phyloP scores from a whole-genome alignment of 30 jellyfish, hydroid and myxozoan species.

The Haliclystus octoradiatus region DNA sequence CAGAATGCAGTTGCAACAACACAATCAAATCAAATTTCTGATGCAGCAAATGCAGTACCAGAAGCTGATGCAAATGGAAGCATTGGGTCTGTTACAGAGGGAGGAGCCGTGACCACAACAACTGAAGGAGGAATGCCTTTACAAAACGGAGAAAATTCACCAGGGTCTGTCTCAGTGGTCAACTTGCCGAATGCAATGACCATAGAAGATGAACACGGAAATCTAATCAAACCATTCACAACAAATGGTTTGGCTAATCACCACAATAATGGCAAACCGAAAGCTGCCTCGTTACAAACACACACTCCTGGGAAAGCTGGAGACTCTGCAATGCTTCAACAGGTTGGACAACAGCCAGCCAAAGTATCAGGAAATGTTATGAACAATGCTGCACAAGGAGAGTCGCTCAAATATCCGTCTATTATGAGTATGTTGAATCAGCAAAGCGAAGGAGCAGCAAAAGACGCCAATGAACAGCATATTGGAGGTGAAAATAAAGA shows the following conservation, averaged over 20 bases:
- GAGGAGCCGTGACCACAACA: conserved; percentile 23
- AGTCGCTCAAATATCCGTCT: not conserved
- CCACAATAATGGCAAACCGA: conserved; percentile 13
- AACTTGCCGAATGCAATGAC: conserved; percentile 56
- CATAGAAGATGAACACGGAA: conserved; percentile 88
- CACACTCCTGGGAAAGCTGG: conserved; percentile 7
- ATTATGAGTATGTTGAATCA: not conserved
- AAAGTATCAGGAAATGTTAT: not conserved
- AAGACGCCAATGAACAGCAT: not conserved
- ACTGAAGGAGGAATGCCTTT: not conserved
- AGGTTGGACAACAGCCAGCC: not conserved
- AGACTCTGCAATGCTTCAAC: not conserved
- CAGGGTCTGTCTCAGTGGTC: conserved; percentile 57
- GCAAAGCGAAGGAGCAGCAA: not conserved
- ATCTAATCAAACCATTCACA: conserved; percentile 15
- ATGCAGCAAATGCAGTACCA: not conserved
- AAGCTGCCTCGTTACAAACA: conserved; percentile 8
- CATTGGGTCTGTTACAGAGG: conserved; percentile 6
- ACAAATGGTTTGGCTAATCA: conserved; percentile 23
- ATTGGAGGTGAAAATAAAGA: conserved; percentile 20
- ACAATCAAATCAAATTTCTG: not conserved
- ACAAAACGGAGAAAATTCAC: conserved; percentile 4
- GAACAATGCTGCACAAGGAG: conserved; percentile 7
- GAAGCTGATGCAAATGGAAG: not conserved
- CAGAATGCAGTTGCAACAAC: not conserved